Percentiles rank a stretch among this genome's conserved stretches.
Conservation (phyloP, 2,888 invertebrate species). For the Stratiomys singularior region DNA sequence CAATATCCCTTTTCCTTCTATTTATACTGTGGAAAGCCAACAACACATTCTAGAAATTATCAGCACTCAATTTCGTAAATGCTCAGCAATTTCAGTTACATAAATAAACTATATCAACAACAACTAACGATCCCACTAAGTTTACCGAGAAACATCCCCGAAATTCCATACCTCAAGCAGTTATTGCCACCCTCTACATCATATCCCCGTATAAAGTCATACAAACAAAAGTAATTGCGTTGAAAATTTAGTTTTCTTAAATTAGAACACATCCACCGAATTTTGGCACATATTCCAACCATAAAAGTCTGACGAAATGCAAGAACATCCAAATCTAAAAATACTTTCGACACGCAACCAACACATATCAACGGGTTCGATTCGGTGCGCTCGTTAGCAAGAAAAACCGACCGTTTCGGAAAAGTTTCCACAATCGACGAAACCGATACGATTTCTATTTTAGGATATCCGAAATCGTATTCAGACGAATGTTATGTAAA, state of each 20-base stretch:
- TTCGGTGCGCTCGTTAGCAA: neutral
- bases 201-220: conserved; percentile 20
- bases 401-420: neutral
- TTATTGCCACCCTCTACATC: neutral
- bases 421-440: neutral
- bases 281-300: conserved; percentile 44
- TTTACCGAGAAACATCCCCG: conserved; percentile 44
- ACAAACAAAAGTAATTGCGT: neutral
- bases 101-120: too few species aligned
- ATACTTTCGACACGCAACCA: conserved; percentile 15
- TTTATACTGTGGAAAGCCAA: too few species aligned
- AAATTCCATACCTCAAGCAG: conserved; percentile 20
- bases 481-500: conserved; percentile 18
- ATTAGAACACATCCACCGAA: conserved; percentile 35
- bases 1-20: too few species aligned
- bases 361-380: neutral
- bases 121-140: too few species aligned
- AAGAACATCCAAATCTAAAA: conserved; percentile 42
- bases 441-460: conserved; percentile 14
- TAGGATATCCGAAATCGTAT: too few species aligned
- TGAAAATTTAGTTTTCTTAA: conserved; percentile 13
- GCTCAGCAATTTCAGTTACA: too few species aligned
- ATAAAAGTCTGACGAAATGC: conserved; percentile 46
- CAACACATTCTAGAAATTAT: too few species aligned
- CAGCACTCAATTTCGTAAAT: too few species aligned